Evolutionary conservation across 2,797 vertebrate genomes (phyloP).

Genomic region (Mycteria americana): DNA sequence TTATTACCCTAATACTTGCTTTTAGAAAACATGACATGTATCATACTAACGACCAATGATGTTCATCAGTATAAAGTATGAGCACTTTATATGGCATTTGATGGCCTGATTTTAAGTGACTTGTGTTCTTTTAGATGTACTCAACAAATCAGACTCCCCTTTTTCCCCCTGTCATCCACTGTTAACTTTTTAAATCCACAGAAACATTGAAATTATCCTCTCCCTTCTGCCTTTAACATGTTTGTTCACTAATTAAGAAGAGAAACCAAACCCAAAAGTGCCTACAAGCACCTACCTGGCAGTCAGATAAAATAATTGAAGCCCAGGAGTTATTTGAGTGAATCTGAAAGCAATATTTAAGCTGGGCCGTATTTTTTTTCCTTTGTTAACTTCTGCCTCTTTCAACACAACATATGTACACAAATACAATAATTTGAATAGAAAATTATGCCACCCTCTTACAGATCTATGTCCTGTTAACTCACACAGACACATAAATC

Average conservation of each 20-base stretch:
- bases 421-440: background rate
- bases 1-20: background rate
- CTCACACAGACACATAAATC: background rate
- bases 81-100: background rate
- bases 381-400: background rate
- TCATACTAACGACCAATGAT: background rate
- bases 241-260: background rate
- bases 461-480: background rate
- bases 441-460: background rate
- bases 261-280: background rate
- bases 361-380: background rate
- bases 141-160: background rate
- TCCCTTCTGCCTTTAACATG: background rate
- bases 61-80: background rate
- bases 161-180: background rate
- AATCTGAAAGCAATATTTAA: background rate
- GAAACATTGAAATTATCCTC: background rate
- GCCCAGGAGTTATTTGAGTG: background rate
- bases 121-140: background rate
- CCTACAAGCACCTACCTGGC: background rate
- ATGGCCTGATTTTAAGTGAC: background rate
- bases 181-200: background rate
- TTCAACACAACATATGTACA: background rate
- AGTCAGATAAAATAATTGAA: background rate
- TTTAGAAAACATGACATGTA: constrained; percentile 13